Evolutionary conservation across 2,888 invertebrate species (phyloP), one percentile per base, ranked within the genome.

Genomic region (Pachydiplax longipennis): DNA sequence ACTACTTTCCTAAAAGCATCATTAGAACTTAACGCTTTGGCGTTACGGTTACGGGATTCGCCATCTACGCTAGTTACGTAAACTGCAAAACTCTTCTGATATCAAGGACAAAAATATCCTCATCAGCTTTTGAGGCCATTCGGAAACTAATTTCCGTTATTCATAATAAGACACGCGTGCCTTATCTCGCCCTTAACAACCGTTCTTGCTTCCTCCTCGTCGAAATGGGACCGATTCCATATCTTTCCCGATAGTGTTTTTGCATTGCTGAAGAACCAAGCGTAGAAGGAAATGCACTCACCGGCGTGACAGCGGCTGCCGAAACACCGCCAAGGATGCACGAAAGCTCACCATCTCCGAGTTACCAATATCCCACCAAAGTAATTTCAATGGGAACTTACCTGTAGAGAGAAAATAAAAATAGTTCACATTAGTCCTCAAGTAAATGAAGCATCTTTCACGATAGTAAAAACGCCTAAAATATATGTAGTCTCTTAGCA

Each of bases 311-410:
- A 37, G 61, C 37, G 58, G 87, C 87, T 37, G 61, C 87, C 87
- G 65, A 61, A 61, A 61, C 61, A n/a, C 61, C 61, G 87, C 65
- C 35, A 61, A 40, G 65, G 37, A 37, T 37, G 13, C 87, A 61
- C 61, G 8, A 87, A 37, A 15, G 53, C 37, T 40, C 87, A 87
- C 48, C 87, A 65, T 87, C 87, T 58, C 40, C 87, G 61, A 37
- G 61, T n/a, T 65, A 25, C 40, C 87, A n/a, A 31, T 87, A 37
- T 37, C 37, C 40, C 87, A 87, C 61, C 35, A 61, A 61, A 87
- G 87, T 35, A 87, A 61, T 61, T 37, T 22, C 35, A 53, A 37
- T 87, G 87, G 87, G 35, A 58, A 87, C 87, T 87, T 87, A 87
- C 87, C 87, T 87, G n/a, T 35, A n/a, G 12, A 31, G n/a, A 87